Conservation (phyloP, 2,888 invertebrate species). For the Latheticus oryzae region DNA sequence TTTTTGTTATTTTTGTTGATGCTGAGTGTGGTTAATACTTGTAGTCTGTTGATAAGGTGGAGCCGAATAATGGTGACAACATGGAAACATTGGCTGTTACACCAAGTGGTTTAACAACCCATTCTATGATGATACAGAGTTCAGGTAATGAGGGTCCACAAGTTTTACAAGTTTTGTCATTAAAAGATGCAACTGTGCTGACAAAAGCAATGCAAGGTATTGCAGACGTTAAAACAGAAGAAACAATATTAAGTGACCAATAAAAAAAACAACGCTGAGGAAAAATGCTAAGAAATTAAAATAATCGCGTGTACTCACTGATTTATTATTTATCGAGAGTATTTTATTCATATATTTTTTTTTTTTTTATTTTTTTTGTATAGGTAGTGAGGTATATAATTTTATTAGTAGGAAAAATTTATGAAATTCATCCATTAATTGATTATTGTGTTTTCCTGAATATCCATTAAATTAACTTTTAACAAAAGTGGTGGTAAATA, state of each 20-base stretch:
- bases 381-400: too few species aligned
- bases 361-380: slow-evolving; percentile 9
- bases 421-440: too few species aligned
- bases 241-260: slow-evolving; percentile 70
- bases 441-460: slow-evolving; percentile 15
- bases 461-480: slow-evolving; percentile 14
- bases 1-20: slow-evolving; percentile 12
- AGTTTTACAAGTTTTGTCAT: slow-evolving; percentile 84
- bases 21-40: slow-evolving; percentile 18
- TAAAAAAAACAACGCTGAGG: too few species aligned
- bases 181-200: slow-evolving; percentile 85
- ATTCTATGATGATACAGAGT: slow-evolving; percentile 85
- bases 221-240: slow-evolving; percentile 79
- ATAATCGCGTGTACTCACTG: slow-evolving; percentile 17
- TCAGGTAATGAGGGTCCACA: slow-evolving; percentile 79
- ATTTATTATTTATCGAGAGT: slow-evolving; percentile 16
- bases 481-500: slow-evolving; percentile 29
- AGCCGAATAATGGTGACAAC: slow-evolving; percentile 77
- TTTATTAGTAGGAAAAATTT: too few species aligned
- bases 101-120: slow-evolving; percentile 75
- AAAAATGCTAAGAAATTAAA: slow-evolving; percentile 14
- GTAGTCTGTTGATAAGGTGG: slow-evolving; percentile 70
- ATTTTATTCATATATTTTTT: slow-evolving; percentile 8
- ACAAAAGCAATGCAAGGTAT: slow-evolving; percentile 82
- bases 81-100: slow-evolving; percentile 81